phyloP scores from a whole-genome alignment of 1,140 invertebrate species.

The Eueides isabella region DNA sequence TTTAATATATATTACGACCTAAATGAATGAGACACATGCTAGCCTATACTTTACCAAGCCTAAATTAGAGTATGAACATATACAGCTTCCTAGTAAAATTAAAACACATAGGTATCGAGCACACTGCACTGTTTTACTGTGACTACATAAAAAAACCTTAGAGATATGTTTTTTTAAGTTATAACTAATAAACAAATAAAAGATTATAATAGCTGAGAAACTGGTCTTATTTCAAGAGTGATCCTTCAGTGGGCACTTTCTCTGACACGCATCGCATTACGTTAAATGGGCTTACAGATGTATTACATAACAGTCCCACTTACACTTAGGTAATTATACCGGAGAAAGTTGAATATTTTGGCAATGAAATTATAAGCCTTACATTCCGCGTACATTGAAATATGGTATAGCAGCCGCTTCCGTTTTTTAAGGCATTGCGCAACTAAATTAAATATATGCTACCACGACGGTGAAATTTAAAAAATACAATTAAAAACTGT shows the following conservation, averaged over 20 bases:
- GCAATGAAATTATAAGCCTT: conserved; percentile 56
- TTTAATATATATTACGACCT: neutral
- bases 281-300: conserved; percentile 57
- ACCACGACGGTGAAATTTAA: neutral
- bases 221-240: conserved; percentile 32
- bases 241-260: conserved; percentile 63
- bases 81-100: neutral
- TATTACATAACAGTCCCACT: conserved; percentile 58
- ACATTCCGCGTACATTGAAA: conserved; percentile 49
- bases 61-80: neutral
- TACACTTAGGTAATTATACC: conserved; percentile 62
- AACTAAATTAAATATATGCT: conserved; percentile 39
- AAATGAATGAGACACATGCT: too few species aligned
- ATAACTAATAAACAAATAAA: neutral
- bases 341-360: conserved; percentile 70
- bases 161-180: neutral
- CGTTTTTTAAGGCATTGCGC: conserved; percentile 56
- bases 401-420: conserved; percentile 54
- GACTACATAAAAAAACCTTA: neutral
- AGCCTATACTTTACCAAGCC: neutral
- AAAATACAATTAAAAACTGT: neutral
- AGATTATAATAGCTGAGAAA: conserved; percentile 26
- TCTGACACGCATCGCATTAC: conserved; percentile 50
- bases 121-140: neutral
- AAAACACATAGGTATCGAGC: neutral